Conservation (phyloP, 1,140 invertebrate species). For the Notospermus geniculatus region DNA sequence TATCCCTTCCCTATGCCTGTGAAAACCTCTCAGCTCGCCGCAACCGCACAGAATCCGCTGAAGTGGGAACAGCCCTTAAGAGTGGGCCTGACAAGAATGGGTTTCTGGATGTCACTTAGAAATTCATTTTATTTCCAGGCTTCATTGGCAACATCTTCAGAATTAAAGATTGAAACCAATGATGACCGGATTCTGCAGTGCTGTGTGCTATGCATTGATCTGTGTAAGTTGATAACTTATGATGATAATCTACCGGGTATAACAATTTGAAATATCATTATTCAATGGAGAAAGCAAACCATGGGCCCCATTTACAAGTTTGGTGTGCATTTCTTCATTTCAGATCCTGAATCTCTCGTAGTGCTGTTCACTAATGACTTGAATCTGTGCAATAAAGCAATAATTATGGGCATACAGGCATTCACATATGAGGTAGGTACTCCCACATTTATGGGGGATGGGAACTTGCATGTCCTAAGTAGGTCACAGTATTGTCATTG, state of each 20-base stretch:
- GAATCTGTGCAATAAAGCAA: conserved; percentile 35
- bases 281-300: too few relatives aligned
- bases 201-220: conserved; percentile 29
- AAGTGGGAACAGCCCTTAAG: too few relatives aligned
- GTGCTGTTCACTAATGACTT: conserved; percentile 32
- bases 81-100: too few relatives aligned
- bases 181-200: conserved; percentile 39
- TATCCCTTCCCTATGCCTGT: too few relatives aligned
- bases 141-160: not conserved
- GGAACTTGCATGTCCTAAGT: too few relatives aligned
- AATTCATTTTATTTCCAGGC: not conserved
- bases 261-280: not conserved
- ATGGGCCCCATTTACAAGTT: too few relatives aligned
- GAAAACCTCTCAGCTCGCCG: too few relatives aligned
- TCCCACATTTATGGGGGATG: too few relatives aligned
- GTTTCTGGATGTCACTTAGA: not conserved
- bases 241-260: not conserved
- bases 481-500: too few relatives aligned
- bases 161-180: conserved; percentile 20
- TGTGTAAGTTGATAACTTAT: conserved; percentile 27
- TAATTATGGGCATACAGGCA: conserved; percentile 26
- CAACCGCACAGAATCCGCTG: too few relatives aligned
- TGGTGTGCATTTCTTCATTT: not conserved
- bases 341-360: conserved; percentile 29
- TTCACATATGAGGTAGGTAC: conserved; percentile 24